Conservation (phyloP, 1,140 invertebrate species). For the Nasonia giraulti region DNA sequence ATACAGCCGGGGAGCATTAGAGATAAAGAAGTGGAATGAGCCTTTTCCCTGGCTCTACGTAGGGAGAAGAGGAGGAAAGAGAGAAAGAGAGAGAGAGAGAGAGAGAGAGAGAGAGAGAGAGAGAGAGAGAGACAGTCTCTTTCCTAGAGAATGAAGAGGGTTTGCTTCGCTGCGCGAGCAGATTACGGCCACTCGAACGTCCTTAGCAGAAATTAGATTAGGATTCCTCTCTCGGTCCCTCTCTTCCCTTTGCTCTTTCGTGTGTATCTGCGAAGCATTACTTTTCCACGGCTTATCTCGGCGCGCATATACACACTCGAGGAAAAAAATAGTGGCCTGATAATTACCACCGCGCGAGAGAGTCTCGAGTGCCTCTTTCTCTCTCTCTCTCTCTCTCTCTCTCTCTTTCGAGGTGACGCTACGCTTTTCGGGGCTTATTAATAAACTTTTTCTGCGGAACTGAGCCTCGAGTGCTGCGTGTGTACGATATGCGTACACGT, state of each 20-base stretch:
- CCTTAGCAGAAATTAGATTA: conserved; percentile 49
- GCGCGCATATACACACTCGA: too few relatives aligned
- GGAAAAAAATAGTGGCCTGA: background rate
- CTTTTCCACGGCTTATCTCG: conserved; percentile 21
- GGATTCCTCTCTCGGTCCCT: background rate
- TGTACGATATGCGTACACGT: background rate
- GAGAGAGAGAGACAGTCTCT: background rate
- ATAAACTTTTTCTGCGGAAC: background rate
- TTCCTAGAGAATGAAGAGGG: conserved; percentile 11
- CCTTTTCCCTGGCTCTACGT: background rate
- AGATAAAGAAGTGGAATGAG: conserved; percentile 31
- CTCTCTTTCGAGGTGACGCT: background rate
- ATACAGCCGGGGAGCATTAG: conserved; percentile 13
- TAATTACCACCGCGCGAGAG: conserved; percentile 14
- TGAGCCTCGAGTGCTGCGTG: background rate
- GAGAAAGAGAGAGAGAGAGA: too few relatives aligned
- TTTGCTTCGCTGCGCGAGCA: conserved; percentile 25
- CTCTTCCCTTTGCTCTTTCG: background rate
- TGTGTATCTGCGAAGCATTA: conserved; percentile 2
- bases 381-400: background rate
- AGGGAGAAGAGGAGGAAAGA: background rate
- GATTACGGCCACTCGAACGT: conserved; percentile 46
- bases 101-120: too few relatives aligned
- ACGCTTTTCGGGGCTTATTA: background rate
- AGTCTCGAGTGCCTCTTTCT: background rate